Percentiles rank a stretch among this genome's conserved stretches.
Evolutionary conservation across 2,797 vertebrate genomes (phyloP).

Genomic region (Gymnoscopelus braueri): DNA sequence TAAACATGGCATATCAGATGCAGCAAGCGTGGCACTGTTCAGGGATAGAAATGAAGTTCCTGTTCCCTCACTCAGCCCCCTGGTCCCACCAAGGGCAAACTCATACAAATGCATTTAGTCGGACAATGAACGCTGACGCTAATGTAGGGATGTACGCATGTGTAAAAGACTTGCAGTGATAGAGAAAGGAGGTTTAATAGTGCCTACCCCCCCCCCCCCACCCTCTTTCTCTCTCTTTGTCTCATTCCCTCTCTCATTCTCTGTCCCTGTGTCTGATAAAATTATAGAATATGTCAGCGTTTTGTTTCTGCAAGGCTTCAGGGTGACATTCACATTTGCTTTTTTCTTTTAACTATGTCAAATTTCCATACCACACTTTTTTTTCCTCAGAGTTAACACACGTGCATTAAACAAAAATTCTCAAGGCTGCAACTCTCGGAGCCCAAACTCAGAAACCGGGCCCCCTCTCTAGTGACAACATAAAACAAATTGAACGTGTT

Average conservation of each 20-base stretch:
- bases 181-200: slow-evolving; percentile 5
- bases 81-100: slow-evolving; percentile 67
- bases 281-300: slow-evolving; percentile 51
- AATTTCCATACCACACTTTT: too few relatives aligned
- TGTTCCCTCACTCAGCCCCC: slow-evolving; percentile 59
- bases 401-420: too few relatives aligned
- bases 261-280: slow-evolving; percentile 12
- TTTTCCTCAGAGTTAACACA: too few relatives aligned
- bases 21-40: slow-evolving; percentile 48
- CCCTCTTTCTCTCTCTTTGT: slow-evolving; percentile 2
- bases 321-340: slow-evolving; percentile 56
- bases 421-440: too few relatives aligned
- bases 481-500: slow-evolving; percentile 3
- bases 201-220: background rate
- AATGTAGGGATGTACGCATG: slow-evolving; percentile 27
- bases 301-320: slow-evolving; percentile 42
- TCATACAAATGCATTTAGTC: slow-evolving; percentile 70
- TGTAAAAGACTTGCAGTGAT: slow-evolving; percentile 8
- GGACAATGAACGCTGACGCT: slow-evolving; percentile 51
- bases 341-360: too few relatives aligned
- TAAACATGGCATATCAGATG: slow-evolving; percentile 72
- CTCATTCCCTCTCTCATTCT: background rate
- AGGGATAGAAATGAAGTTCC: slow-evolving; percentile 72
- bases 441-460: too few relatives aligned
- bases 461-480: too few relatives aligned